Evolutionary conservation across 2,113 vertebrate genomes (phyloP).

Genomic region (Collichthys lucidus): DNA sequence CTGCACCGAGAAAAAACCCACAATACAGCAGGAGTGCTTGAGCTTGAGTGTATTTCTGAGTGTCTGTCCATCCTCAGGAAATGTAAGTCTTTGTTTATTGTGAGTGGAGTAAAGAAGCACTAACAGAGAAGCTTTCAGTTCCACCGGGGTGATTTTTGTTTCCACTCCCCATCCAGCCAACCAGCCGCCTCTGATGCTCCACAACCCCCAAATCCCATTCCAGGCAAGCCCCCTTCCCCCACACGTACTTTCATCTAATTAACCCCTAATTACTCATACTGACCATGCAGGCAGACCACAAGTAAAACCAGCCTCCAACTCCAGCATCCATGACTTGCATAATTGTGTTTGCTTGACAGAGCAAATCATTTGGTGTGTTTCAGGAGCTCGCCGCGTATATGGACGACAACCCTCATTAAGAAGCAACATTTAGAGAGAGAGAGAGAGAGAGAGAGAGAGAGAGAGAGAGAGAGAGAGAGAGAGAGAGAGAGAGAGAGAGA

Average conservation of each 20-base stretch:
- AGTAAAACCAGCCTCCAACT: slow-evolving; percentile 26
- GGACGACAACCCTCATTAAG: background rate
- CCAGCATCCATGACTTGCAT: slow-evolving; percentile 32
- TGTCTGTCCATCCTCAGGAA: slow-evolving; percentile 58
- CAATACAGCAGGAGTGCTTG: slow-evolving; percentile 20
- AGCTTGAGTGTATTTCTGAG: slow-evolving; percentile 25
- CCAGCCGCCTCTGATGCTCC: slow-evolving; percentile 54
- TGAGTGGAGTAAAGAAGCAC: slow-evolving; percentile 53
- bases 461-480: background rate
- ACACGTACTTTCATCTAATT: slow-evolving; percentile 80
- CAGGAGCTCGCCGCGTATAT: background rate
- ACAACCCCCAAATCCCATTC: slow-evolving; percentile 78
- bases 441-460: background rate
- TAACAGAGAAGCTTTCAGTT: slow-evolving; percentile 61
- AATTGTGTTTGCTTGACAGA: slow-evolving; percentile 8
- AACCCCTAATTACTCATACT: slow-evolving; percentile 80
- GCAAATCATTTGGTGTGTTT: background rate
- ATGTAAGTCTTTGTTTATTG: slow-evolving; percentile 71
- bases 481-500: background rate
- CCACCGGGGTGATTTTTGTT: slow-evolving; percentile 55
- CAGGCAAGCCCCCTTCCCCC: slow-evolving; percentile 74
- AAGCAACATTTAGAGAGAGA: background rate
- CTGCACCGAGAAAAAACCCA: slow-evolving; percentile 17
- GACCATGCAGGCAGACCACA: slow-evolving; percentile 70
- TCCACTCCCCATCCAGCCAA: slow-evolving; percentile 37